Percentiles rank a stretch among this genome's conserved stretches.
Evolutionary conservation across 1,140 invertebrate species (phyloP).

Genomic region (Oscheius sp.): DNA sequence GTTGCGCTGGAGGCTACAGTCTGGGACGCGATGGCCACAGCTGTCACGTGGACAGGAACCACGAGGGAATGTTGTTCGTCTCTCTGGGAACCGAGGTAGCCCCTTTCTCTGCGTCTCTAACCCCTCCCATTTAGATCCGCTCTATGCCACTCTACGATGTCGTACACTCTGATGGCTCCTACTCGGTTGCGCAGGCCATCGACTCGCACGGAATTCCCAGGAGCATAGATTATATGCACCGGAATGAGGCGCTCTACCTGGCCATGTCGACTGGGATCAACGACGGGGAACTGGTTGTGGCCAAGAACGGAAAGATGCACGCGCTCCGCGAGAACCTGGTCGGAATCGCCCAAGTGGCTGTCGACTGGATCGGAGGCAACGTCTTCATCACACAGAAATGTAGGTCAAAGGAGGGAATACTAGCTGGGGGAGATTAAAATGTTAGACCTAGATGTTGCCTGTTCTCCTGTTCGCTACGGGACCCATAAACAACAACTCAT

Average conservation of each 20-base stretch:
- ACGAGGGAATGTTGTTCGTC: conserved; percentile 3
- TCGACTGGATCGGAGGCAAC: conserved; percentile 26
- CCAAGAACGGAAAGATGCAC: conserved; percentile 2
- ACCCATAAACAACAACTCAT: neutral
- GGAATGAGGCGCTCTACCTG: conserved; percentile 2
- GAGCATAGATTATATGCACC: conserved; percentile 7
- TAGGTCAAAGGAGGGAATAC: neutral
- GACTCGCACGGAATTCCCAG: neutral
- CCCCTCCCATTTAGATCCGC: neutral
- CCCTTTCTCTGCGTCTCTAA: neutral
- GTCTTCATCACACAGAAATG: conserved; percentile 28
- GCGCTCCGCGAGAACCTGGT: conserved; percentile 22
- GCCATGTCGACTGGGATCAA: neutral
- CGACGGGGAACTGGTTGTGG: neutral
- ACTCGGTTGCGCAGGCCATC: neutral
- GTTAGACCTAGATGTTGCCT: too few relatives aligned
- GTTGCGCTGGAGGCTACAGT: too few relatives aligned
- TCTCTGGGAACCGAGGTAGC: conserved; percentile 12
- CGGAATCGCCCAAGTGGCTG: conserved; percentile 18
- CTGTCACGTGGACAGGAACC: conserved; percentile 5
- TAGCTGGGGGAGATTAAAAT: neutral
- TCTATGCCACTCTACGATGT: neutral
- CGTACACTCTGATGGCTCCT: neutral
- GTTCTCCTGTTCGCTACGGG: neutral
- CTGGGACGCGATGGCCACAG: too few relatives aligned